Conservation (phyloP, 2,888 invertebrate genomes). For the Tenthredo livida region DNA sequence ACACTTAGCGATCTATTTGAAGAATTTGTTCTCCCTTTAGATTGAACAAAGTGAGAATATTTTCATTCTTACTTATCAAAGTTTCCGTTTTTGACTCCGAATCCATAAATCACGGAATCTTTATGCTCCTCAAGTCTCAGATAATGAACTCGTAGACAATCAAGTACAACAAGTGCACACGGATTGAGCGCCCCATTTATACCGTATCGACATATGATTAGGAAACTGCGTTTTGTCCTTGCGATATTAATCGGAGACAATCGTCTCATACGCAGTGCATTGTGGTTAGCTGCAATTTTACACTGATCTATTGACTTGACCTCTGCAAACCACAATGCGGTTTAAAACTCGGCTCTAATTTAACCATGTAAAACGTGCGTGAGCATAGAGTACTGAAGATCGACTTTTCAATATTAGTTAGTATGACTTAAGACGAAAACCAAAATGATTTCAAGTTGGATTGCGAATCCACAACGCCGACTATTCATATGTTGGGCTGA, state of each 20-base stretch:
- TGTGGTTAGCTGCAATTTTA: background rate
- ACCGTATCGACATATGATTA: background rate
- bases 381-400: background rate
- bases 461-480: background rate
- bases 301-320: slow-evolving; percentile 2
- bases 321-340: background rate
- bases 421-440: background rate
- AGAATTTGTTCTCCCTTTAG: background rate
- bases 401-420: background rate
- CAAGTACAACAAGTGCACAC: too few species aligned
- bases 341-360: background rate
- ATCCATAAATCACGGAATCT: background rate
- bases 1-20: background rate
- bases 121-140: background rate
- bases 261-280: background rate
- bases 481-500: background rate
- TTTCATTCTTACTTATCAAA: background rate
- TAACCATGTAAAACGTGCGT: background rate
- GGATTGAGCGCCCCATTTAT: background rate
- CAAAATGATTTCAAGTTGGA: background rate
- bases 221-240: slow-evolving; percentile 19
- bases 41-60: background rate
- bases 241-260: background rate
- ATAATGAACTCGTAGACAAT: background rate
- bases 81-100: background rate